Conservation (phyloP, 2,797 vertebrate species). For the Loriculus beryllinus region DNA sequence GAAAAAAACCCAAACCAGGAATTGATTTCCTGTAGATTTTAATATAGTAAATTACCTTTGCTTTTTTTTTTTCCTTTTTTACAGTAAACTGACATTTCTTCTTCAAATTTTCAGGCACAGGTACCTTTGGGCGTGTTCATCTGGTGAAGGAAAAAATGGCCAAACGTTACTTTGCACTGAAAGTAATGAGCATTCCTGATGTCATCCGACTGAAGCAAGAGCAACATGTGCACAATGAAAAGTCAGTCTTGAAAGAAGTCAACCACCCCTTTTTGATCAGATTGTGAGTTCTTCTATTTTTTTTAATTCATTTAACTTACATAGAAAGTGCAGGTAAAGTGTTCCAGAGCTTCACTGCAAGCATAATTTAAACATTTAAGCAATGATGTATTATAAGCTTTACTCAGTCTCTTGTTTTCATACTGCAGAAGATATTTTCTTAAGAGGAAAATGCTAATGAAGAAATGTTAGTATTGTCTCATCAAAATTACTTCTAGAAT, state of each 20-base stretch:
- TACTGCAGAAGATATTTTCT: neutral
- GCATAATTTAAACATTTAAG: neutral
- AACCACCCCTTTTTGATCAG: conserved; percentile 90
- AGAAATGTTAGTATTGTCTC: neutral
- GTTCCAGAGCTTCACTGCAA: neutral
- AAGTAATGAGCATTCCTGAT: conserved; percentile 94
- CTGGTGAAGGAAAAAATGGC: conserved; percentile 86
- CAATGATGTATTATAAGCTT: neutral
- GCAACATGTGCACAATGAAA: conserved; percentile 94
- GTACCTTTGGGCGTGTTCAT: conserved; percentile 93
- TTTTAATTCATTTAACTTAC: neutral
- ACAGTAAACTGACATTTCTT: neutral
- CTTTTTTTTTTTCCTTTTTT: neutral
- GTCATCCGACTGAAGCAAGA: conserved; percentile 94
- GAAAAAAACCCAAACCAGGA: neutral
- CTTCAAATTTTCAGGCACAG: conserved; percentile 80
- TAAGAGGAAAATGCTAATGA: neutral
- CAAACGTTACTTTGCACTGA: conserved; percentile 85
- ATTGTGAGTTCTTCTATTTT: conserved; percentile 82
- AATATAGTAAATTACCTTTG: neutral
- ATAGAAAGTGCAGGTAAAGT: neutral
- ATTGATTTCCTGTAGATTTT: neutral
- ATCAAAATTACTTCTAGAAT: neutral
- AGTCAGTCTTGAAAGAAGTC: conserved; percentile 88
- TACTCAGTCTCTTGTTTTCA: neutral